Conservation (phyloP, 1,140 invertebrate genomes). For the Achatina immaculata region DNA sequence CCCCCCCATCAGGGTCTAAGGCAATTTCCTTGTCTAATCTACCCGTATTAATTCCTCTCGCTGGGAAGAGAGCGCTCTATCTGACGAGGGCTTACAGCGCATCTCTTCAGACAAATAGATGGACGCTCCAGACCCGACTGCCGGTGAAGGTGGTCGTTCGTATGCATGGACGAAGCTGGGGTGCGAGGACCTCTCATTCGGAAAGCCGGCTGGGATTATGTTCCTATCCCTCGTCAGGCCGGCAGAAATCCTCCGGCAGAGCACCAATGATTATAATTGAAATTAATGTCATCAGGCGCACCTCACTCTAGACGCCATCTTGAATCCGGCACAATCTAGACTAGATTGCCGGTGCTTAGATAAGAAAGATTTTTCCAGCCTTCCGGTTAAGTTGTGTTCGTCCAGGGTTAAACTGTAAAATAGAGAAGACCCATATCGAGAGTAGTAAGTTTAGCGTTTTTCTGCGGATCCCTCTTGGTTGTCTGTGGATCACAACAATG, state of each 20-base stretch:
- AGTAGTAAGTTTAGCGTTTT: slow-evolving; percentile 2
- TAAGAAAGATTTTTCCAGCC: slow-evolving; percentile 10
- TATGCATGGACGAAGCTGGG: slow-evolving; percentile 32
- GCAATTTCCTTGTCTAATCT: slow-evolving; percentile 40
- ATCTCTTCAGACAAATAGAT: slow-evolving; percentile 41
- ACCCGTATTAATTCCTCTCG: slow-evolving; percentile 30
- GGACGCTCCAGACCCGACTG: not conserved
- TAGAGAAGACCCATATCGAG: not conserved
- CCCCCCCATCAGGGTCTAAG: slow-evolving; percentile 31
- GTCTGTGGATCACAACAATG: not conserved
- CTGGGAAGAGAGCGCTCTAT: slow-evolving; percentile 19
- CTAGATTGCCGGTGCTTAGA: slow-evolving; percentile 12
- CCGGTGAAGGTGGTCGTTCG: slow-evolving; percentile 32
- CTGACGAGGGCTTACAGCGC: slow-evolving; percentile 16
- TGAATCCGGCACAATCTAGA: slow-evolving; percentile 3
- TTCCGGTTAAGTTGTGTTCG: slow-evolving; percentile 20
- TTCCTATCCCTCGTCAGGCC: slow-evolving; percentile 22
- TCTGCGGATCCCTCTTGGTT: not conserved
- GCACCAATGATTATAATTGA: slow-evolving; percentile 46
- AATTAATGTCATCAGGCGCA: slow-evolving; percentile 43
- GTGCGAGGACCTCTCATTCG: slow-evolving; percentile 18
- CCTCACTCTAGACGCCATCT: slow-evolving; percentile 5
- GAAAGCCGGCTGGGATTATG: slow-evolving; percentile 26
- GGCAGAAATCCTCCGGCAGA: not conserved
- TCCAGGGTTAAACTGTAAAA: slow-evolving; percentile 25